phyloP scores from a whole-genome alignment of 2,113 vertebrate genomes.

The Bubo scandiacus region DNA sequence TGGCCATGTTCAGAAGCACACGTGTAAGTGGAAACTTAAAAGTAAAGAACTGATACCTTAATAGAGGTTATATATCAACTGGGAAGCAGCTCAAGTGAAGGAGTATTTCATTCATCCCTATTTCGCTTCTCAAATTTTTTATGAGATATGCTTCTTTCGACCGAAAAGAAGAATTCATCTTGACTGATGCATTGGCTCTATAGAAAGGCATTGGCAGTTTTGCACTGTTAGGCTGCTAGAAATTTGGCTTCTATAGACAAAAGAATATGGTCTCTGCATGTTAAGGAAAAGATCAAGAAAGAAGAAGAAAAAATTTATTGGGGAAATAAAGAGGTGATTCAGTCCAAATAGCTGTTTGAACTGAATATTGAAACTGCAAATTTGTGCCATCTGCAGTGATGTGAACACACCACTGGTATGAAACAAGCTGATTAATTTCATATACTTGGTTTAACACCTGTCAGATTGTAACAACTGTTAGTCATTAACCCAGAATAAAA shows the following conservation, averaged over 20 bases:
- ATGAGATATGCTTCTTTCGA: not conserved
- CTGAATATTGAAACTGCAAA: not conserved
- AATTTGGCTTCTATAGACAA: not conserved
- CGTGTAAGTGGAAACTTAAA: not conserved
- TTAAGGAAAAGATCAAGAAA: not conserved
- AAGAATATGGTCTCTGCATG: not conserved
- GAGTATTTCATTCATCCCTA: not conserved
- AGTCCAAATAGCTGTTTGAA: not conserved
- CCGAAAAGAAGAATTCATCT: not conserved
- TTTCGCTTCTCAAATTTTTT: not conserved
- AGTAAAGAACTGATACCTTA: not conserved
- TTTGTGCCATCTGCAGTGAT: not conserved
- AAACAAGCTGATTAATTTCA: not conserved
- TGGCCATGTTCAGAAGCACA: not conserved
- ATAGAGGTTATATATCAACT: not conserved
- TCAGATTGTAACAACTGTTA: not conserved
- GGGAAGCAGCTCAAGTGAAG: not conserved
- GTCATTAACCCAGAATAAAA: not conserved
- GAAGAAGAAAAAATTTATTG: not conserved
- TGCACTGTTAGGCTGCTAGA: not conserved
- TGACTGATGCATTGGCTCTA: not conserved
- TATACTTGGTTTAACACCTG: not conserved
- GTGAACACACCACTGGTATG: not conserved
- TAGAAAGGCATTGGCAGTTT: not conserved
- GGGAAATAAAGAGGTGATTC: not conserved